Base-by-base conservation (phyloP, 2,113 vertebrate species). In the Phaethornis superciliosus region DNA sequence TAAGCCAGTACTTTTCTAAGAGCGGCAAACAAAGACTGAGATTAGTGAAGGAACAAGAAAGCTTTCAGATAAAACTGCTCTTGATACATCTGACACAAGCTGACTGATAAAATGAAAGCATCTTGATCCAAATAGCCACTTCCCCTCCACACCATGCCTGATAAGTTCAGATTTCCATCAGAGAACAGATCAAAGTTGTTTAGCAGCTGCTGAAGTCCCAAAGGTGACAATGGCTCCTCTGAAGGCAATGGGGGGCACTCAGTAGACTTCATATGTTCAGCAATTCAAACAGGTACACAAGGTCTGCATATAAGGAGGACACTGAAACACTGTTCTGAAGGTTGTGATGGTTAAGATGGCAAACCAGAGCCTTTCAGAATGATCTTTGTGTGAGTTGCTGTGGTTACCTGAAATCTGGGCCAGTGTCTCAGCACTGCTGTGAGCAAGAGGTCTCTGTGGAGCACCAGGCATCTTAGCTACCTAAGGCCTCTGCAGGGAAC, bases 241-340 rank as follows among this genome's bases (percentile, higher is more conserved):
- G 42, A 24, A 78, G 19, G 13, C 30, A 63, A 13, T 24, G 9
- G 54, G 26, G 5, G 12, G 4, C 18, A 24, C 4, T 52, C 83
- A 3, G 12, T 40, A 52, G 35, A 44, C 20, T 83, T 65, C n/a
- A 27, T 7, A 15, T 0, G 0, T 24, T 4, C 27, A n/a, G 11
- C 51, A n/a, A 35, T 70, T 84, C 75, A 6, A 84, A 49, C 7
- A 74, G 6, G 9, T 68, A 15, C 11, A 51, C 7, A 30, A 62
- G 8, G 15, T n/a, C 44, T 49, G 5, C 37, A 11, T 44, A 33
- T 7, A 58, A 22, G 18, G 10, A 58, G 24, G 44, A 76, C 15
- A 49, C 30, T 59, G 20, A 76, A 15, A 82, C 19, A 64, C 44
- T 44, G 27, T 59, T 86, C 8, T 56, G 18, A 33, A 56, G 12